Conservation (phyloP, 64 coral and sea anemone species). For the Pachyseris speciosa region DNA sequence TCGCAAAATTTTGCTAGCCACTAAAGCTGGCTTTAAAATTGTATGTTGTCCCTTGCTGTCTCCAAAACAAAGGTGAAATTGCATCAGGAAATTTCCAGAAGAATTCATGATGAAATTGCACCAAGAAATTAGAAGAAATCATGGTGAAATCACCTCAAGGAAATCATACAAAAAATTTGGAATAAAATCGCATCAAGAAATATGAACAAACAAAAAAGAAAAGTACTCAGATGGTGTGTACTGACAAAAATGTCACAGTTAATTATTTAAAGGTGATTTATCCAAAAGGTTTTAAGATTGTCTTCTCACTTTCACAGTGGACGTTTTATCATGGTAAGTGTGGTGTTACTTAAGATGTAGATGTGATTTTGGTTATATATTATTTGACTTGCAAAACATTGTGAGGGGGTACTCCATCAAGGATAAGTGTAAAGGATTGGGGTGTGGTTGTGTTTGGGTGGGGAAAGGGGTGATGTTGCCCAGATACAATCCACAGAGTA, state of each 20-base stretch:
- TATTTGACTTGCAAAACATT: too few relatives aligned
- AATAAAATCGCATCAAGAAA: background rate
- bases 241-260: background rate
- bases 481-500: too few relatives aligned
- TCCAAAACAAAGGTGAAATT: conserved; percentile 37
- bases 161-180: background rate
- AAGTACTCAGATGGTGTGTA: too few relatives aligned
- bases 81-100: background rate
- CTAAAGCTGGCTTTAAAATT: conserved; percentile 23
- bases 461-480: too few relatives aligned
- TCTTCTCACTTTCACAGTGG: background rate
- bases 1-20: conserved; percentile 4
- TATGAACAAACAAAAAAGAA: background rate
- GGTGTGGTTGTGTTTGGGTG: too few relatives aligned
- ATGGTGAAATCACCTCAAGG: background rate
- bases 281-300: too few relatives aligned
- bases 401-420: too few relatives aligned
- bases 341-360: background rate
- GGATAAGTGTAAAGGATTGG: too few relatives aligned
- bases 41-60: conserved; percentile 34
- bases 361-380: too few relatives aligned
- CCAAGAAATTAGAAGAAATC: background rate
- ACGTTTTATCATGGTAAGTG: conserved; percentile 18
- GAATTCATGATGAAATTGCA: background rate
- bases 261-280: too few relatives aligned